Percentiles rank a stretch among this genome's conserved stretches.
phyloP scores from a whole-genome alignment of 2,797 vertebrate species.

The Lemur catta region DNA sequence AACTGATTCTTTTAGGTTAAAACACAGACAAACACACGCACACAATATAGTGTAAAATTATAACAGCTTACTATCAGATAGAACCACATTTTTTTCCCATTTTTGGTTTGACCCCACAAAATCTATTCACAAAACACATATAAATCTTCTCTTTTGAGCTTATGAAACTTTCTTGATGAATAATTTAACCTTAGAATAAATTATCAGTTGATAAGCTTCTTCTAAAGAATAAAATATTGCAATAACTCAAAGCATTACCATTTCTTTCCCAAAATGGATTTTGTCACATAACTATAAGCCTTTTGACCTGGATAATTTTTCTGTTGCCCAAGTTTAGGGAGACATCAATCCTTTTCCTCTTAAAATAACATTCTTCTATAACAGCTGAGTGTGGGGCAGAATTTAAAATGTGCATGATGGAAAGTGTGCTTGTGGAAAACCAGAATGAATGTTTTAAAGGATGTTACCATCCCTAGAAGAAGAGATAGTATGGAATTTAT shows the following conservation, averaged over 20 bases:
- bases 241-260: slow-evolving; percentile 26
- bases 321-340: slow-evolving; percentile 37
- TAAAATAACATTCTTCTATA: slow-evolving; percentile 37
- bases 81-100: slow-evolving; percentile 20
- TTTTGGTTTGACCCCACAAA: slow-evolving; percentile 25
- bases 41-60: neutral
- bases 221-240: slow-evolving; percentile 58
- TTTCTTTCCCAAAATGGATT: slow-evolving; percentile 42
- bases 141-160: slow-evolving; percentile 40
- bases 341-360: slow-evolving; percentile 2
- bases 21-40: neutral
- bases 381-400: neutral
- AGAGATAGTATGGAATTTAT: neutral
- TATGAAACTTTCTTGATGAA: slow-evolving; percentile 51
- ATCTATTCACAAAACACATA: slow-evolving; percentile 55
- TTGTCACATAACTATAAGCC: slow-evolving; percentile 7
- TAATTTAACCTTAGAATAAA: slow-evolving; percentile 64
- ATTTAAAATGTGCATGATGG: neutral
- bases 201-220: slow-evolving; percentile 55
- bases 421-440: neutral
- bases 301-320: slow-evolving; percentile 44
- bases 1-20: neutral
- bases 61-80: neutral
- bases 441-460: neutral
- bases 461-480: neutral